Evolutionary conservation across 2,113 vertebrate genomes (phyloP), one percentile per base, ranked within the genome.

Genomic region (Cyanoramphus novaezelandiae): DNA sequence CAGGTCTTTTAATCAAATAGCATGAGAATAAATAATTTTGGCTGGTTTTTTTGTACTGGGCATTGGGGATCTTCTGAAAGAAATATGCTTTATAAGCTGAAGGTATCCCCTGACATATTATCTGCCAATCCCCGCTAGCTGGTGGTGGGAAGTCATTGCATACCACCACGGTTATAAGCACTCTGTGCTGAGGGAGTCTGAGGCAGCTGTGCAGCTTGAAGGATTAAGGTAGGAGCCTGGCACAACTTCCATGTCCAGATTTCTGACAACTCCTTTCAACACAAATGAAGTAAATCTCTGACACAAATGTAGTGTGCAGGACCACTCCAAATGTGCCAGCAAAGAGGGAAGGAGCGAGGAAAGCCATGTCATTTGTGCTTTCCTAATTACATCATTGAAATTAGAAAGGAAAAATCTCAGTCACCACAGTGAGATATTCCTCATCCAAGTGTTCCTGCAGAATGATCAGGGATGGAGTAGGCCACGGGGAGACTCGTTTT

Each of bases 211-310:
- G 81, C 89, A 79, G 63, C 82, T 93, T 87, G 92, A 94, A 95
- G 95, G 93, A 95, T 96, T 97, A 95, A 93, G 70, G 94, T 91
- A 92, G 77, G 59, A 92, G 25, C 13, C 77, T 91, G 91, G 81
- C 53, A 87, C n/a, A 39, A 23, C 84, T 91, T 95, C 65, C 41
- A 60, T 82, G 88, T 94, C 76, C 93, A 92, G 67, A 72, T 77
- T 96, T 92, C 62, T 95, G 93, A 95, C 86, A 94, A 43, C 62
- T 29, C 12, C 74, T 89, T 96, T 96, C 95, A 97, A 87, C 95
- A 92, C 81, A 94, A 85, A 92, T 95, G 88, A 93, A 94, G 86
- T 91, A 92, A 89, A 85, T 87, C 70, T 76, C 74, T 92, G 81
- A 95, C 92, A 92, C 62, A 82, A 82, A 84, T 2, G 11, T 28